Percentiles rank a stretch among this genome's conserved stretches.
Evolutionary conservation across 2,113 vertebrate genomes (phyloP).

Genomic region (Cromileptes altivelis): DNA sequence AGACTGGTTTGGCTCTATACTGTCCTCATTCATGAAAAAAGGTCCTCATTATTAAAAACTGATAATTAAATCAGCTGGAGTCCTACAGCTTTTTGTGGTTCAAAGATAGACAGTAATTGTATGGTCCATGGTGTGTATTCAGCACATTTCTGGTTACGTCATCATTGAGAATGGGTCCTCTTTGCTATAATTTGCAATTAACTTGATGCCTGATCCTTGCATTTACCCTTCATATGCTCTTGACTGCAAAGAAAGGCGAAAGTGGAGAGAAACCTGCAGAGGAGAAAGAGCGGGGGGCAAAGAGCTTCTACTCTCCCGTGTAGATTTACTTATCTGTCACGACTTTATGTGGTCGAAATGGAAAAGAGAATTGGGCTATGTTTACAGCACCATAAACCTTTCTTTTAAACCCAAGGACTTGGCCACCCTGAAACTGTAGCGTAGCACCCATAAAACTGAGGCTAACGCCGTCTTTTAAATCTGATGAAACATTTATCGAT

Average conservation of each 20-base stretch:
- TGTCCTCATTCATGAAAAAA: slow-evolving; percentile 1
- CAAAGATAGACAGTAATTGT: not conserved
- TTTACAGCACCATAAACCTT: slow-evolving; percentile 87
- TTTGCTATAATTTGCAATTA: slow-evolving; percentile 3
- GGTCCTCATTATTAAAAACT: not conserved
- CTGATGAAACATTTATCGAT: slow-evolving; percentile 85
- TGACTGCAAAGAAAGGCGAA: slow-evolving; percentile 35
- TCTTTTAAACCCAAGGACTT: slow-evolving; percentile 86
- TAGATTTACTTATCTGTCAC: slow-evolving; percentile 84
- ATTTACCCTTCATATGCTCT: slow-evolving; percentile 54
- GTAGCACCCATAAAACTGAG: slow-evolving; percentile 74
- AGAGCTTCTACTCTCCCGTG: slow-evolving; percentile 65
- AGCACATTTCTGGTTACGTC: not conserved
- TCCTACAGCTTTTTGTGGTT: not conserved
- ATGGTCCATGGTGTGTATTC: not conserved
- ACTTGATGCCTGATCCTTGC: slow-evolving; percentile 1
- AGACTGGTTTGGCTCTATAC: not conserved
- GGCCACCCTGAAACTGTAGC: slow-evolving; percentile 80
- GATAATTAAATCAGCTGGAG: not conserved
- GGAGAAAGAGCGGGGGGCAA: slow-evolving; percentile 46
- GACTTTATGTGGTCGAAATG: slow-evolving; percentile 86
- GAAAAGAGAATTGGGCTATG: slow-evolving; percentile 86
- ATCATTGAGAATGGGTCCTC: not conserved
- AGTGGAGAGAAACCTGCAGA: slow-evolving; percentile 45
- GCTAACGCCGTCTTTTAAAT: slow-evolving; percentile 81